Evolutionary conservation across 2,888 invertebrate species (phyloP), one percentile per base, ranked within the genome.

Genomic region (Zootermopsis nevadensis): DNA sequence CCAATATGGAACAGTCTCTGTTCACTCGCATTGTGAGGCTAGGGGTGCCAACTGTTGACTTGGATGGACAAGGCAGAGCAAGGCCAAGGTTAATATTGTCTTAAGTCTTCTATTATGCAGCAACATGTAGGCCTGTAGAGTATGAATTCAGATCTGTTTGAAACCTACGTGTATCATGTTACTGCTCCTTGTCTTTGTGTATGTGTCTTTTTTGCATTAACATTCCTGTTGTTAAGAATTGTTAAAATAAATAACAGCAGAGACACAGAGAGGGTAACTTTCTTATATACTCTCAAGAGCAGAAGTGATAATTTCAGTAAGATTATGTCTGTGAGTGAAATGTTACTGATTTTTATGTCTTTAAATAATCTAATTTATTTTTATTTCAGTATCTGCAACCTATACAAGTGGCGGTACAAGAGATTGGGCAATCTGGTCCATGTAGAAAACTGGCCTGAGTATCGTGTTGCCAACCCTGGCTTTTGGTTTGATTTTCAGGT

Each of bases 1-100:
- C 98, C 82, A 99, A 99, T 88, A 99, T 99, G 99, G 99, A 99
- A 88, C 99, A 99, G 91, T 98, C 98, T 82, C 91, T 99, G 69
- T 99, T 99, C 89, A 98, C 99, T 0, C 92, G 99, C 86, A 94
- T 99, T 89, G 99, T 99, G 24, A 92, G 99, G 12, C 92, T 99
- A 0, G 99, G 99, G 0, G 98, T 99, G 2, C 99, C 99, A 0
- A 98, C 98, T 0, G 97, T 99, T 0, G 98, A 99, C 89, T 91
- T 99, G 84, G 99, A 99, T 90, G 98, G 98, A 0, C 99, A 99
- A 89, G 99, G 99, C 85, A 94, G 99, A 90, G 96, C 98, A 0
- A 92, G 98, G 79, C 94, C 98, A 0, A 95, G 93, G 94, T 94
- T 48, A 77, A 10, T 27, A 30, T 12, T 48, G 48, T 48, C 19